A percentile compares a stretch with the other conserved stretches of the same genome.
Evolutionary conservation across 2,888 invertebrate species (phyloP).

Genomic region (Luperina nickerlii): DNA sequence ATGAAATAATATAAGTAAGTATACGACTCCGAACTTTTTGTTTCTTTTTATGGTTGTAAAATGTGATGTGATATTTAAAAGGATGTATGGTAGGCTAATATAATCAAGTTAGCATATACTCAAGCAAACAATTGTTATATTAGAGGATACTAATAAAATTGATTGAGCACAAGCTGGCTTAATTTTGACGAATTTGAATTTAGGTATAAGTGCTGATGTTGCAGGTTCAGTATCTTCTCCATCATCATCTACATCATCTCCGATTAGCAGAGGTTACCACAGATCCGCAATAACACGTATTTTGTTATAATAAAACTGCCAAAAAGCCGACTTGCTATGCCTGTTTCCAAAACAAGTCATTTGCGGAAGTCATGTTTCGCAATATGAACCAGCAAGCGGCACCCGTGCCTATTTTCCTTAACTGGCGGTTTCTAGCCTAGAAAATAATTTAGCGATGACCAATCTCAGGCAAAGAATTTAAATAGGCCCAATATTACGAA

Average conservation of each 20-base stretch:
- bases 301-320: background rate
- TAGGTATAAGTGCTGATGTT: background rate
- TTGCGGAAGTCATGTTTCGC: conserved; percentile 47
- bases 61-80: background rate
- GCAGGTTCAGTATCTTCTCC: background rate
- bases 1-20: too few relatives aligned
- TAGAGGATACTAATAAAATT: background rate
- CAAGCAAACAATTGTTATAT: background rate
- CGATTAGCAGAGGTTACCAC: background rate
- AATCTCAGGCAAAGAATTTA: conserved; percentile 18
- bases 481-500: conserved; percentile 11
- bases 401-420: conserved; percentile 12
- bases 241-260: background rate
- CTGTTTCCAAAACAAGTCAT: conserved; percentile 19
- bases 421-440: conserved; percentile 10
- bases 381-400: conserved; percentile 19
- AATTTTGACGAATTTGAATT: background rate
- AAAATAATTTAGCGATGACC: conserved; percentile 39
- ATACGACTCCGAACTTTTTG: too few relatives aligned
- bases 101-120: background rate
- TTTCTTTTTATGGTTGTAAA: background rate
- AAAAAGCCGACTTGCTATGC: conserved; percentile 1
- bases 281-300: background rate
- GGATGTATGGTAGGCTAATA: background rate
- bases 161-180: background rate